Conservation (phyloP, 2,888 invertebrate genomes). For the Himalopsyche kuldschensis region DNA sequence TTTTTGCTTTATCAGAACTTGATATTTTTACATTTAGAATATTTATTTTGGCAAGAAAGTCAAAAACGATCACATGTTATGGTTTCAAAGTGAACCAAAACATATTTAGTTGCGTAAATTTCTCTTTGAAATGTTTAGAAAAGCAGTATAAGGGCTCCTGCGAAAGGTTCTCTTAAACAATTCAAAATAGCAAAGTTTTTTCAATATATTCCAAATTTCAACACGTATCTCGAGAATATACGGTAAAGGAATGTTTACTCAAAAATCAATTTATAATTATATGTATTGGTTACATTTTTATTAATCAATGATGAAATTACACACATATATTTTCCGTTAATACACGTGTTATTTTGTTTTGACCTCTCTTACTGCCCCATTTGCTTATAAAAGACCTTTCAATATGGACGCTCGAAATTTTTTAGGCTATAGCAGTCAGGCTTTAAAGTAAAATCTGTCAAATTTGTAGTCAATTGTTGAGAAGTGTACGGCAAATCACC, state of each 20-base stretch:
- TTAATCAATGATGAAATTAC: no score
- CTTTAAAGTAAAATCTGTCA: no score
- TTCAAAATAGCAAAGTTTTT: not conserved
- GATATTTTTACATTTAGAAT: not conserved
- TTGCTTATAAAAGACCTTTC: no score
- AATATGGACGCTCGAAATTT: no score
- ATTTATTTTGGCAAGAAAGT: not conserved
- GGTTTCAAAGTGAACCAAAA: not conserved
- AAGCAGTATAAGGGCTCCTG: not conserved
- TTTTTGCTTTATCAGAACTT: not conserved
- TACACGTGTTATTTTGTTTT: no score
- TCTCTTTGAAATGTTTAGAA: not conserved
- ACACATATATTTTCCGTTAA: no score
- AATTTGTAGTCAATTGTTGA: no score
- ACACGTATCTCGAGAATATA: not conserved
- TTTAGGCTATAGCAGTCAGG: no score
- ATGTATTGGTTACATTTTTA: no score
- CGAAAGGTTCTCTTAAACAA: not conserved
- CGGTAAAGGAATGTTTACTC: not conserved
- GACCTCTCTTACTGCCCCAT: no score
- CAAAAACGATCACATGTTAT: not conserved
- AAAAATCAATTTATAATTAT: no score
- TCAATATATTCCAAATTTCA: not conserved
- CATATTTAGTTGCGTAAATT: not conserved
- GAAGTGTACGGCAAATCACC: no score